A percentile compares a stretch with the other conserved stretches of the same genome.
Conservation (phyloP, 2,888 invertebrate genomes). For the Megamerina dolium region DNA sequence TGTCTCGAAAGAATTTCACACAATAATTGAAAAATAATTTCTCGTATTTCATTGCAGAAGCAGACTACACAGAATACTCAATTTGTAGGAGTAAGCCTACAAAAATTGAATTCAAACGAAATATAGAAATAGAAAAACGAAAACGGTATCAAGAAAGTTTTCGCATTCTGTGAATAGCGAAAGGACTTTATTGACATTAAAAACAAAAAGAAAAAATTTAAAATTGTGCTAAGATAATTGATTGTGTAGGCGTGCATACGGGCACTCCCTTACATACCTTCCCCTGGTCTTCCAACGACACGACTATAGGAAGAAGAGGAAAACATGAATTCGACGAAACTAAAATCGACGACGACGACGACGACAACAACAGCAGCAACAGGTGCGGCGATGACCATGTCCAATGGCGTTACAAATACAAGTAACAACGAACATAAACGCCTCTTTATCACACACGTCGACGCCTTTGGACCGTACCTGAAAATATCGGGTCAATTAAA, state of each 20-base stretch:
- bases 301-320: no score
- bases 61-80: no score
- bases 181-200: constrained; percentile 12
- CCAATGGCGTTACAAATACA: no score
- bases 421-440: constrained; percentile 1
- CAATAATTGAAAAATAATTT: no score
- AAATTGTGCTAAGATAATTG: not conserved
- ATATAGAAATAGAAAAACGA: no score
- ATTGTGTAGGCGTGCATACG: no score
- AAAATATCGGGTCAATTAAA: constrained; percentile 64
- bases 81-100: no score
- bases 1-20: no score
- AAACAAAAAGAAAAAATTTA: constrained; percentile 8
- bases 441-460: constrained; percentile 55
- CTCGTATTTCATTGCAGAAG: no score
- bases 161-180: constrained; percentile 17
- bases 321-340: not conserved
- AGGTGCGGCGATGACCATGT: no score
- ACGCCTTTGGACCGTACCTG: constrained; percentile 62
- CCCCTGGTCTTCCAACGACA: no score
- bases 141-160: constrained; percentile 11
- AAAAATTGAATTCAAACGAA: no score
- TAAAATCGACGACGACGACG: not conserved
- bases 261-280: not conserved
- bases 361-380: constrained; percentile 3